Evolutionary conservation across 2,888 invertebrate species (phyloP).

Genomic region (Hedya salicella): DNA sequence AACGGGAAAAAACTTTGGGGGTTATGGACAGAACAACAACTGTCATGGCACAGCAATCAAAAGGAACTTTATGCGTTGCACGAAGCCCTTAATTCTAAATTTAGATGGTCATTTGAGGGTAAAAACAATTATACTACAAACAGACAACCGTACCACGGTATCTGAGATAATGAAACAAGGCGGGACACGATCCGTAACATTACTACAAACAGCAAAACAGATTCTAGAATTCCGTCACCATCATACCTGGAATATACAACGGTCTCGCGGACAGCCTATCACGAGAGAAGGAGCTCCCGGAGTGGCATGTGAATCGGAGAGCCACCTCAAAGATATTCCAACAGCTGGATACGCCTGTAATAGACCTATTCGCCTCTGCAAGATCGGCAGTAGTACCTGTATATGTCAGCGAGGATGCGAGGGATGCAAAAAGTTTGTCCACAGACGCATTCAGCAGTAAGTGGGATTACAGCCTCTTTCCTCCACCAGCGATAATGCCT

Average conservation of each 20-base stretch:
- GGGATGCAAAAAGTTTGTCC: not conserved
- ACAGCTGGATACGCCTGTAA: constrained; percentile 30
- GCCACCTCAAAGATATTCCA: constrained; percentile 41
- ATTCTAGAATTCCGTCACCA: not conserved
- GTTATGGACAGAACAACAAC: not conserved
- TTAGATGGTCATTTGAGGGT: no score
- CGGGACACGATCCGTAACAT: constrained; percentile 1
- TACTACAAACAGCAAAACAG: not conserved
- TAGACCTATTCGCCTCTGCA: constrained; percentile 8
- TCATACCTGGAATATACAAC: constrained; percentile 6
- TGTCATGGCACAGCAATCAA: not conserved
- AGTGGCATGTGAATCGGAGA: constrained; percentile 16
- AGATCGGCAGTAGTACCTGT: not conserved
- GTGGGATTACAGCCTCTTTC: constrained; percentile 32
- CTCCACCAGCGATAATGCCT: constrained; percentile 47
- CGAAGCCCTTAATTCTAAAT: not conserved
- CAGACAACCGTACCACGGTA: constrained; percentile 3
- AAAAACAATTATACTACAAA: not conserved
- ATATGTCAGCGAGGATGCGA: not conserved
- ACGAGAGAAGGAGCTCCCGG: not conserved
- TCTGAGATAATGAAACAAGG: constrained; percentile 38
- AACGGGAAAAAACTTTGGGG: not conserved
- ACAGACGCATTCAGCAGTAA: not conserved
- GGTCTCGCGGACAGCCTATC: constrained; percentile 15
- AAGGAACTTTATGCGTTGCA: not conserved